A percentile compares a stretch with the other conserved stretches of the same genome.
phyloP scores from a whole-genome alignment of 1,140 invertebrate species.

The Bombus pyrosoma region DNA sequence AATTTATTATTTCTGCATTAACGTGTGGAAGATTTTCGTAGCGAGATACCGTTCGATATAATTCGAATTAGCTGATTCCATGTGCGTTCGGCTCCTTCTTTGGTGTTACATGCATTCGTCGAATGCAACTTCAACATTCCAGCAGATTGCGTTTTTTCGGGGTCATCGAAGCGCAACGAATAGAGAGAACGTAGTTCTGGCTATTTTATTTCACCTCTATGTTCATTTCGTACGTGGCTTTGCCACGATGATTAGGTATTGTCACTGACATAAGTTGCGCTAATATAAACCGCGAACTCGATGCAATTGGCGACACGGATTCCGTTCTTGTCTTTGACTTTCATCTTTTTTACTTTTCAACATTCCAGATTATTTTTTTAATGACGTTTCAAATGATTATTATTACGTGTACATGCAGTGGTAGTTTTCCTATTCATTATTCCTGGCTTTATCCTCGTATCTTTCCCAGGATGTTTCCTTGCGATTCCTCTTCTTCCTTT shows the following conservation, averaged over 20 bases:
- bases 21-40: not conserved
- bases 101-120: slow-evolving; percentile 4
- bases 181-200: not conserved
- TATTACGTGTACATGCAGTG: too few species aligned
- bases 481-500: not conserved
- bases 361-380: not conserved
- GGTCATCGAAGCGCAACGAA: slow-evolving; percentile 23
- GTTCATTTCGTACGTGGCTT: not conserved
- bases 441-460: too few species aligned
- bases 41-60: not conserved
- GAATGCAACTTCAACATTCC: slow-evolving; percentile 32
- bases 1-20: not conserved
- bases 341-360: not conserved
- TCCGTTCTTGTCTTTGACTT: not conserved
- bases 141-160: slow-evolving; percentile 41
- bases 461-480: not conserved
- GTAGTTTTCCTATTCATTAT: not conserved
- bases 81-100: not conserved
- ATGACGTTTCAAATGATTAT: not conserved
- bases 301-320: too few species aligned
- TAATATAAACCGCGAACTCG: not conserved
- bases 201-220: slow-evolving; percentile 10
- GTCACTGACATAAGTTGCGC: not conserved
- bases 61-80: not conserved
- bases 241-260: not conserved